phyloP scores from a whole-genome alignment of 2,888 invertebrate species.

The Ornithoptera alexandrae region DNA sequence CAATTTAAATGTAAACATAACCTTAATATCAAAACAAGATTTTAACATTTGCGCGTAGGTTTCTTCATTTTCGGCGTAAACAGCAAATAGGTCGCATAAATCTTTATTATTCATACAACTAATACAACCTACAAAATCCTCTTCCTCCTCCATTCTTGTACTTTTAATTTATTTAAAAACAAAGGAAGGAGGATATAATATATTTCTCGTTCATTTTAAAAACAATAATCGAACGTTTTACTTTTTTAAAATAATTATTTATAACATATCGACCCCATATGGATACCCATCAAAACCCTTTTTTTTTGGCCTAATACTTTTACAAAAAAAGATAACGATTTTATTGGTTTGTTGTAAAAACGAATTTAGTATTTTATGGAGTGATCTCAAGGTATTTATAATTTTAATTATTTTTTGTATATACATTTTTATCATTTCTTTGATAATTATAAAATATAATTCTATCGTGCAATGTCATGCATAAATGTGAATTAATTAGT shows the following conservation, averaged over 20 bases:
- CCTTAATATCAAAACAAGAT: conserved; percentile 71
- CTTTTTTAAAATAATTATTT: neutral
- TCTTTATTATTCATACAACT: conserved; percentile 71
- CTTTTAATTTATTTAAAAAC: conserved; percentile 32
- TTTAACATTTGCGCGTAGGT: conserved; percentile 71
- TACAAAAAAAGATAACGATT: too few species aligned
- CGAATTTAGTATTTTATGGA: neutral
- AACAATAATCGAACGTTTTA: conserved; percentile 27
- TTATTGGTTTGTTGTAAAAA: too few species aligned
- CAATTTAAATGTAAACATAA: conserved; percentile 38
- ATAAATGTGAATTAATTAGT: too few species aligned
- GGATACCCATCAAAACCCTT: neutral
- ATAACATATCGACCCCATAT: neutral
- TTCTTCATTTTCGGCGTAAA: conserved; percentile 64
- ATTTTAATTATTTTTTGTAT: neutral
- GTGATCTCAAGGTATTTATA: neutral
- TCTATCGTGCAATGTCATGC: too few species aligned
- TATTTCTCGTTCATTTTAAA: conserved; percentile 20
- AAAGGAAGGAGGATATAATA: conserved; percentile 28
- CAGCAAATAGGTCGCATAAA: conserved; percentile 76
- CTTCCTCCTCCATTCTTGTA: conserved; percentile 52
- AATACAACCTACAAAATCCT: conserved; percentile 74
- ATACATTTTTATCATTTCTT: too few species aligned
- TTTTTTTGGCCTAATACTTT: too few species aligned
- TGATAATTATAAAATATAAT: too few species aligned